These are phyloP conservation scores for Psilopsiagon aymara DNA, from an alignment of 2,113 vertebrate species.

Conservation along the genomic window DNA sequence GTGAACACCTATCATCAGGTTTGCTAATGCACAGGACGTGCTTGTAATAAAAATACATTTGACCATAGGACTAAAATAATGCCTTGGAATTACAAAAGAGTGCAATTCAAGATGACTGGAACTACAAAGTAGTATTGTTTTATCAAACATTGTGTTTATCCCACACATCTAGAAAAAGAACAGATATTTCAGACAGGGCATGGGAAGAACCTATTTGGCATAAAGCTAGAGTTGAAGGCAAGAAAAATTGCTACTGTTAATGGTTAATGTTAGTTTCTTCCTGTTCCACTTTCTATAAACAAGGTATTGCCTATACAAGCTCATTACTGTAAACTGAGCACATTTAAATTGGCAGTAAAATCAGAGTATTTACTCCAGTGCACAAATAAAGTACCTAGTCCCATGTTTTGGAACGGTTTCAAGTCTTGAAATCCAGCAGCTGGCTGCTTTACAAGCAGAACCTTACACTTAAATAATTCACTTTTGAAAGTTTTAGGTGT, in stretches of 20 bases:
- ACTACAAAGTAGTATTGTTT: neutral
- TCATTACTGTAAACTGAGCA: constrained; percentile 93
- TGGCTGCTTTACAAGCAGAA: constrained; percentile 84
- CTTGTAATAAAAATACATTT: neutral
- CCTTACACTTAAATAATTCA: constrained; percentile 83
- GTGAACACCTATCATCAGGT: neutral
- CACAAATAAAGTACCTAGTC: constrained; percentile 87
- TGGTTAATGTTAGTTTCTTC: constrained; percentile 82
- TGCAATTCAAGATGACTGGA: neutral
- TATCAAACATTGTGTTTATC: neutral
- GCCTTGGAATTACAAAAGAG: neutral
- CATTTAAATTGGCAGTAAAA: constrained; percentile 96
- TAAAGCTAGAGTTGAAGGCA: constrained; percentile 53
- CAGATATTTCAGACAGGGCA: constrained; percentile 15
- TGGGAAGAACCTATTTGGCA: constrained; percentile 61
- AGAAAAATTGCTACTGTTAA: constrained; percentile 81
- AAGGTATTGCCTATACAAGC: constrained; percentile 85
- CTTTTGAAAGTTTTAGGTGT: constrained; percentile 80
- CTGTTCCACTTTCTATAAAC: constrained; percentile 82
- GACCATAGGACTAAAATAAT: neutral
- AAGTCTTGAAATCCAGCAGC: constrained; percentile 86
- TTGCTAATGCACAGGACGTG: neutral
- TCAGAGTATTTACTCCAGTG: constrained; percentile 86
- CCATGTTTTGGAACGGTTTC: constrained; percentile 83
- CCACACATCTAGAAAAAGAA: neutral